phyloP scores from a whole-genome alignment of 1,140 invertebrate genomes.

The Zaprionus tsacasi region DNA sequence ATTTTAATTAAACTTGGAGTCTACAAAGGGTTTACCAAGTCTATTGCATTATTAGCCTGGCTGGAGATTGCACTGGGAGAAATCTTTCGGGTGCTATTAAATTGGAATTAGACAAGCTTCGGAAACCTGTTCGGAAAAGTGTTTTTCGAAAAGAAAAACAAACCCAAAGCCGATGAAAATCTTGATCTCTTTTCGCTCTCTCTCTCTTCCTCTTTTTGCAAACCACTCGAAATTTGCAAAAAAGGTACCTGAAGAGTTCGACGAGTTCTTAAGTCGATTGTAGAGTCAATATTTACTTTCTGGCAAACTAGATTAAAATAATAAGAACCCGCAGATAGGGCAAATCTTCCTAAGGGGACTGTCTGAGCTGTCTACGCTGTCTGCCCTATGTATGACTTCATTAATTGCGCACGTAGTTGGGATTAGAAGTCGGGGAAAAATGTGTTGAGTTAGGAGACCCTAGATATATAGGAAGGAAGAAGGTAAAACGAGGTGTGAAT shows the following conservation, averaged over 20 bases:
- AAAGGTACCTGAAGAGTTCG: constrained; percentile 51
- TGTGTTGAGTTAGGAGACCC: constrained; percentile 14
- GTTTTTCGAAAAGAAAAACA: constrained; percentile 1
- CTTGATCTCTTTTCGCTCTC: not conserved
- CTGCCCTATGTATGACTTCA: constrained; percentile 49
- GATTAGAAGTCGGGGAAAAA: not conserved
- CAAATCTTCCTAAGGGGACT: constrained; percentile 23
- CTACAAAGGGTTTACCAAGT: constrained; percentile 20
- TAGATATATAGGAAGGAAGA: not conserved
- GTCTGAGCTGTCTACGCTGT: constrained; percentile 61
- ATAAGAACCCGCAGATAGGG: constrained; percentile 36
- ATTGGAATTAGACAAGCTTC: constrained; percentile 61
- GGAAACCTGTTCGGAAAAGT: constrained; percentile 7
- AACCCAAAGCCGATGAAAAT: not conserved
- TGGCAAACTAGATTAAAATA: constrained; percentile 70
- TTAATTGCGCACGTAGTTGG: constrained; percentile 59
- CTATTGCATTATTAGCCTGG: constrained; percentile 73
- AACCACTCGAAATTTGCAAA: constrained; percentile 17
- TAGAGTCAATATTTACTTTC: constrained; percentile 80
- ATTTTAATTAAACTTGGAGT: constrained; percentile 51
- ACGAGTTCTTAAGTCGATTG: constrained; percentile 65
- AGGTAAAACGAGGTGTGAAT: constrained; percentile 64
- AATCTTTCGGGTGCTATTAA: constrained; percentile 60
- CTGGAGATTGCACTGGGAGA: constrained; percentile 41
- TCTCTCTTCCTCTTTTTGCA: not conserved